phyloP scores from a whole-genome alignment of 2,797 vertebrate genomes.

The Syndactyla subalaris region DNA sequence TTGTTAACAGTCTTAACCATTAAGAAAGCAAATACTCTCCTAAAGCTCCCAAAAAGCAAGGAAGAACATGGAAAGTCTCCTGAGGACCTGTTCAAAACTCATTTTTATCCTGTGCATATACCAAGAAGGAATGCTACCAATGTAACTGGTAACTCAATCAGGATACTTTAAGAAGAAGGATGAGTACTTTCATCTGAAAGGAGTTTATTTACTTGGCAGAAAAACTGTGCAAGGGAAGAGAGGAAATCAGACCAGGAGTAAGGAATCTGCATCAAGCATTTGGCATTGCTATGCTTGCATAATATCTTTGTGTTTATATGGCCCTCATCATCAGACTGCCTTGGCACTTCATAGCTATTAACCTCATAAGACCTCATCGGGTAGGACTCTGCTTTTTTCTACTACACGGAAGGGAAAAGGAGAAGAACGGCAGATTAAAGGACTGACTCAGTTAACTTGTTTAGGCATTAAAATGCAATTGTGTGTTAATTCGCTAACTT shows the following conservation, averaged over 20 bases:
- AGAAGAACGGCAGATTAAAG: neutral
- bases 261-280: neutral
- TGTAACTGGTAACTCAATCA: neutral
- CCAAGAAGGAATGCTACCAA: neutral
- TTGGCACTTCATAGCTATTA: neutral
- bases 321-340: neutral
- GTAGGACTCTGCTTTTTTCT: neutral
- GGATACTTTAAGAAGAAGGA: neutral
- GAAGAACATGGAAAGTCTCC: neutral
- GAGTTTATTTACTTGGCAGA: neutral
- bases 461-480: neutral
- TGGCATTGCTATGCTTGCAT: neutral
- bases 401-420: neutral
- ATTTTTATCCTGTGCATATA: neutral
- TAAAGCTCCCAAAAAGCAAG: neutral
- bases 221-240: neutral
- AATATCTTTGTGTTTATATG: neutral
- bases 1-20: constrained; percentile 23
- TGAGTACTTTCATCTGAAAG: neutral
- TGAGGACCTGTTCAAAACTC: neutral
- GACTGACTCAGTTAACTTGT: neutral
- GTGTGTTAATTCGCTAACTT: neutral
- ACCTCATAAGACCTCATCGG: constrained; percentile 21
- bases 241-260: neutral
- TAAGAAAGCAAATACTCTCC: neutral